These are phyloP conservation scores for Pristionchus pacificus DNA, from an alignment of 1,140 invertebrate genomes.

Conservation along the genomic window DNA sequence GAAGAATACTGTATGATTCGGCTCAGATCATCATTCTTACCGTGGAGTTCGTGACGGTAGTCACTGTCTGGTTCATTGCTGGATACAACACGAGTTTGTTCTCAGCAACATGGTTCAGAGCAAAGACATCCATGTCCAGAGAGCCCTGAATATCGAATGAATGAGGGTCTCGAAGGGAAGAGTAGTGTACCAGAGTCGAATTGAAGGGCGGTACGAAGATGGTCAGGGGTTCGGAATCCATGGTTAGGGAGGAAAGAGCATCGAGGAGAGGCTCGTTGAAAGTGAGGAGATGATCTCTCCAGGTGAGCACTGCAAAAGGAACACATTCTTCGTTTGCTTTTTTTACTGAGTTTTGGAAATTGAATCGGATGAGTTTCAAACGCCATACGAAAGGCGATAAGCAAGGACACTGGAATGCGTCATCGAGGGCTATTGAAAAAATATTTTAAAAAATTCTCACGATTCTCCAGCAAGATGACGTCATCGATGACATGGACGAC, in stretches of 20 bases:
- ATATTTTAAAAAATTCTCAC: no score
- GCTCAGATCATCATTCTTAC: no score
- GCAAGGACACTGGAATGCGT: no score
- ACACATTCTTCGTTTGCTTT: no score
- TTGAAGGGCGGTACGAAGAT: background rate
- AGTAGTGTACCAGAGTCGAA: background rate
- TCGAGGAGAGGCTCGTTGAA: background rate
- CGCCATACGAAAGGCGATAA: no score
- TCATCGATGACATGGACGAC: background rate
- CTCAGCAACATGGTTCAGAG: background rate
- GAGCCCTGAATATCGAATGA: background rate
- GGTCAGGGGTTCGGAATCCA: background rate
- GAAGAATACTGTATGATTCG: background rate
- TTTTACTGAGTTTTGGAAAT: no score
- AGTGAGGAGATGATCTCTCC: background rate
- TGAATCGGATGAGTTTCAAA: no score
- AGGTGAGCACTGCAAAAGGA: background rate
- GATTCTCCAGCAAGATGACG: background rate
- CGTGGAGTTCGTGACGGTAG: background rate
- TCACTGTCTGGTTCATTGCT: background rate
- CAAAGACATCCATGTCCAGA: background rate
- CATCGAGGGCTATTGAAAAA: no score
- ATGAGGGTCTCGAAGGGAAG: background rate
- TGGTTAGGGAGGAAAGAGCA: background rate
- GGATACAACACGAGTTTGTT: background rate